phyloP scores from a whole-genome alignment of 2,113 vertebrate genomes.

The Macquaria ambigua region DNA sequence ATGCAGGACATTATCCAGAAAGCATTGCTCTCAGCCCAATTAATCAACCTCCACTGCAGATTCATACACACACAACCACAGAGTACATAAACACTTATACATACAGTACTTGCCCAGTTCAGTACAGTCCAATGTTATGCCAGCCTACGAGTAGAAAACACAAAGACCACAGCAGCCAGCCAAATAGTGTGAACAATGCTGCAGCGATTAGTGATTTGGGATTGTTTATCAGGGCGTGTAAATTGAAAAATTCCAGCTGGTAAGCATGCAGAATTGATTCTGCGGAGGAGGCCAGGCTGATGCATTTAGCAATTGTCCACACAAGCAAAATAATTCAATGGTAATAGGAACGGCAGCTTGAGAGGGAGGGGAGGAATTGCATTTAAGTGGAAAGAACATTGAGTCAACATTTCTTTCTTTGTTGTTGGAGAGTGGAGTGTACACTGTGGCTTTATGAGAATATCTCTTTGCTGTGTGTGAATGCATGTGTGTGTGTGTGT shows the following conservation, averaged over 20 bases:
- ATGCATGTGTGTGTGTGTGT: conserved; percentile 13
- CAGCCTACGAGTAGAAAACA: conserved; percentile 41
- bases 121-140: conserved; percentile 40
- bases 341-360: conserved; percentile 44
- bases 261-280: conserved; percentile 71
- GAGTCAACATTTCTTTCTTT: conserved; percentile 66
- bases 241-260: conserved; percentile 79
- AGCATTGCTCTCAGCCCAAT: conserved; percentile 77
- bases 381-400: conserved; percentile 69
- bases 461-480: conserved; percentile 26
- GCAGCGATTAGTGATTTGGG: conserved; percentile 75
- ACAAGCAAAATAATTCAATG: conserved; percentile 68
- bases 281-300: conserved; percentile 34
- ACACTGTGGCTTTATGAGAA: conserved; percentile 38
- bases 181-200: conserved; percentile 60
- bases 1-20: conserved; percentile 92
- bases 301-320: conserved; percentile 62
- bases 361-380: conserved; percentile 45
- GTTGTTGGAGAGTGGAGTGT: conserved; percentile 41
- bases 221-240: conserved; percentile 74
- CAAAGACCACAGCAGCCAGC: conserved; percentile 35
- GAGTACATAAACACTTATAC: conserved; percentile 25
- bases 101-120: background rate
- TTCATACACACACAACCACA: conserved; percentile 8
- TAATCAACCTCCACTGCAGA: conserved; percentile 48